Conservation (phyloP, 2,888 invertebrate genomes). For the Diarsia dahlii region DNA sequence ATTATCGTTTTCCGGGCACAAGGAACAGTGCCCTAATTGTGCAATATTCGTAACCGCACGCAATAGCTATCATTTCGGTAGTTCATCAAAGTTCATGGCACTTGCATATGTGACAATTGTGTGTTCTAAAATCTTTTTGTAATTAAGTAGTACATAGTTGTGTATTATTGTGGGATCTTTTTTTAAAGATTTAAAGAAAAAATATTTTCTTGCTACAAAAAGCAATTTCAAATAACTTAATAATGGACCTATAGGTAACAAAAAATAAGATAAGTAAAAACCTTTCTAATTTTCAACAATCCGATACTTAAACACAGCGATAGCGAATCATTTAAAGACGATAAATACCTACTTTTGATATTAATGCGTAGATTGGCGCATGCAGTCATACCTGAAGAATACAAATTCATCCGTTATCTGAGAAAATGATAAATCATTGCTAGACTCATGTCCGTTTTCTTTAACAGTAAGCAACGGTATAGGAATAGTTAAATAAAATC, state of each 20-base stretch:
- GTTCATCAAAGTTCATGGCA: conserved; percentile 46
- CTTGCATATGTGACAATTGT: conserved; percentile 2
- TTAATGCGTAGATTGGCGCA: conserved; percentile 11
- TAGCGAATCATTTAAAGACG: conserved; percentile 35
- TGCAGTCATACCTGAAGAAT: conserved; percentile 3
- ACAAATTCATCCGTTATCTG: not conserved
- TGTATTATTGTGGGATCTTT: too few species aligned
- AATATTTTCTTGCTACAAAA: too few species aligned
- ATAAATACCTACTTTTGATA: not conserved
- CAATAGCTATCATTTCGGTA: conserved; percentile 30
- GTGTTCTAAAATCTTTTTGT: not conserved
- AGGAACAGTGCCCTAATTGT: conserved; percentile 12
- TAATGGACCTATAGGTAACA: too few species aligned
- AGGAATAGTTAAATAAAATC: too few species aligned
- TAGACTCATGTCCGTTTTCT: not conserved
- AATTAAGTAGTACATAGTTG: too few species aligned
- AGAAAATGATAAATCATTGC: not conserved
- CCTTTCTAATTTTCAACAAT: conserved; percentile 19
- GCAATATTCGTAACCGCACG: conserved; percentile 27
- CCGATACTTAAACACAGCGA: conserved; percentile 23
- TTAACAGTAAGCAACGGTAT: not conserved
- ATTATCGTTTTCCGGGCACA: conserved; percentile 38
- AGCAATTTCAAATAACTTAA: too few species aligned
- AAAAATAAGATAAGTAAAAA: not conserved
- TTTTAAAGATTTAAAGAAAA: too few species aligned